Base-by-base conservation (phyloP, 2,888 invertebrate species). In the Andrena camellia region DNA sequence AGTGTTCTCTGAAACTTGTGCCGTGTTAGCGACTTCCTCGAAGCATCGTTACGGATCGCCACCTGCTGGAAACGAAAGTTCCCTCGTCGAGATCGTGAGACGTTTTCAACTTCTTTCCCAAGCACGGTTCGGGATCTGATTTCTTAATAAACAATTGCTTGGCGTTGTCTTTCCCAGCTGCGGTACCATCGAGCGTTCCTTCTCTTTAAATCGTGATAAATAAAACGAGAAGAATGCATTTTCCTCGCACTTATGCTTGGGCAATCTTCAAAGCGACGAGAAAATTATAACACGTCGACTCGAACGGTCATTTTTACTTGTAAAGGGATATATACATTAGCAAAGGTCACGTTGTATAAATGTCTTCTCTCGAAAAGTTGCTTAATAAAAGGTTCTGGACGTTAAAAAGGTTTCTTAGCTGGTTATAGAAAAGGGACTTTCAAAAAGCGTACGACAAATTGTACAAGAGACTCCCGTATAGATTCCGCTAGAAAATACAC, bases 1-100 rank as follows among this genome's bases (percentile, higher is more conserved):
- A 67, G 57, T 50, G 66, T 66, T 67, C 62, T 50, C 57, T 10
- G 72, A 78, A 81, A 71, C 8, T 62, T 42, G 23, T 50, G 63
- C 57, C 78, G 67, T 52, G 57, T 57, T 62, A 68, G 33, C 52
- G 50, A 31, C 29, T 33, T 68, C 35, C 26, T 1, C n/a, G n/a
- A 48, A 50, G 57, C 48, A 29, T 67, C 33, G 50, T 72, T 35
- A 48, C 48, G 8, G 10, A 17, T 68, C 33, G 29, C 67, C 68
- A 57, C 29, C 76, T 57, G 69, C 5, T 8, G 42, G 33, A 31
- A 75, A 78, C 29, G 48, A 57, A 10, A 0, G 48, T 17, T 7
- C 26, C 10, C 20, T 23, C 3, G 0, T 7, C 8, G 1, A 10
- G 17, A 70, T 57, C 54, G 31, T 23, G 63, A 64, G 31, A 70